Conservation (phyloP, 2,113 vertebrate genomes). For the Melospiza melodia region DNA sequence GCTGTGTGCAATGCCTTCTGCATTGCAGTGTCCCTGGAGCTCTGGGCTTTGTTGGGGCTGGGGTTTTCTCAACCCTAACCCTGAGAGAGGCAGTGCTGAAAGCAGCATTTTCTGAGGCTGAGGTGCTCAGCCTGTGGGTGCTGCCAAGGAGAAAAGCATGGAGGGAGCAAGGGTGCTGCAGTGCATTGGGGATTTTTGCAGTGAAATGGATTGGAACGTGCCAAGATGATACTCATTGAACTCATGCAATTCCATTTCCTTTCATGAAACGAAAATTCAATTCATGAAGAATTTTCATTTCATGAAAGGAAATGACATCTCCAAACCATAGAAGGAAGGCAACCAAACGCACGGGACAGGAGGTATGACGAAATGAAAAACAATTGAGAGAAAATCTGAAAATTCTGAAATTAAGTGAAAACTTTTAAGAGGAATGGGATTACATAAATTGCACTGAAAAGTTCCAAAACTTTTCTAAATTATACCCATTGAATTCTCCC, state of each 20-base stretch:
- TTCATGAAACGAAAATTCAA: not conserved
- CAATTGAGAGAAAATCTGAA: not conserved
- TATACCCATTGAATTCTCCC: not conserved
- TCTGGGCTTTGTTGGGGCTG: not conserved
- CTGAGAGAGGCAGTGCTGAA: not conserved
- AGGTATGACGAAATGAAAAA: not conserved
- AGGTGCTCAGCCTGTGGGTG: too few relatives aligned
- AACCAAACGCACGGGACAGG: not conserved
- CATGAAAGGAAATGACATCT: not conserved
- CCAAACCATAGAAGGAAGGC: not conserved
- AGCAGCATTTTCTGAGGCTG: not conserved
- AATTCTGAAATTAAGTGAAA: not conserved
- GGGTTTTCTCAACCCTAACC: not conserved
- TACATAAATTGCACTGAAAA: not conserved
- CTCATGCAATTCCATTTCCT: fast-evolving
- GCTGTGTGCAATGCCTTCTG: not conserved
- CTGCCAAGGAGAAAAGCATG: not conserved
- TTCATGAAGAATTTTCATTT: not conserved
- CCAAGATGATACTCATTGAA: not conserved
- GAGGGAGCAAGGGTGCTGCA: not conserved
- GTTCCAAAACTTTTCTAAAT: not conserved
- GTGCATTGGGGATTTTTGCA: not conserved
- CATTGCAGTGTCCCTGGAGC: not conserved
- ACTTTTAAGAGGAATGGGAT: not conserved
- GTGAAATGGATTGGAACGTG: not conserved